A percentile compares a stretch with the other conserved stretches of the same genome.
phyloP scores from a whole-genome alignment of 2,113 vertebrate species.

The Oxyruncus cristatus region DNA sequence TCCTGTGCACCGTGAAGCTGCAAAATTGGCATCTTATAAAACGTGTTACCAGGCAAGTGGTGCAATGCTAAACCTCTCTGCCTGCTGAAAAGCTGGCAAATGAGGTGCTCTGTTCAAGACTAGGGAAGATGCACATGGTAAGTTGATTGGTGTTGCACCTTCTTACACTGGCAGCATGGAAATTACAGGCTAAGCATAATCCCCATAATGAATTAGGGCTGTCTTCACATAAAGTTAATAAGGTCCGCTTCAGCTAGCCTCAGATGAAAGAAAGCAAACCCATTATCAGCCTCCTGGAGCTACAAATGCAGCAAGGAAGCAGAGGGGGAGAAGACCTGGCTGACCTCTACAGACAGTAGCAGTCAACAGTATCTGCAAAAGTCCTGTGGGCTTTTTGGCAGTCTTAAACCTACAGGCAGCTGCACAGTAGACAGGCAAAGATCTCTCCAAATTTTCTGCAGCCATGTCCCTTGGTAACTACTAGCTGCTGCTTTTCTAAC shows the following conservation, averaged over 20 bases:
- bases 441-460: conserved; percentile 18
- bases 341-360: conserved; percentile 43
- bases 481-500: conserved; percentile 10
- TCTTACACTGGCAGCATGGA: conserved; percentile 24
- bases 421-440: neutral
- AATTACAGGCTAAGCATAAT: conserved; percentile 45
- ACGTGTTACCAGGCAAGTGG: neutral
- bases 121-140: neutral
- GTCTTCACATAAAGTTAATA: conserved; percentile 34
- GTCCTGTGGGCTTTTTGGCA: conserved; percentile 11
- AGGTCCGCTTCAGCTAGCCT: conserved; percentile 35
- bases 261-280: neutral
- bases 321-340: conserved; percentile 31
- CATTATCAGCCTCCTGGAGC: conserved; percentile 36
- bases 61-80: conserved; percentile 30
- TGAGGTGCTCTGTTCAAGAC: neutral
- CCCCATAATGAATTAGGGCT: conserved; percentile 14
- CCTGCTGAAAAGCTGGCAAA: neutral
- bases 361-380: conserved; percentile 30
- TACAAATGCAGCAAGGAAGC: neutral
- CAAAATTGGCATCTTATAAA: neutral
- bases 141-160: neutral
- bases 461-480: neutral
- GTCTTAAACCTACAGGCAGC: conserved; percentile 21
- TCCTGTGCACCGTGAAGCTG: neutral